phyloP scores from a whole-genome alignment of 2,113 vertebrate genomes.

The Loxodonta africana region DNA sequence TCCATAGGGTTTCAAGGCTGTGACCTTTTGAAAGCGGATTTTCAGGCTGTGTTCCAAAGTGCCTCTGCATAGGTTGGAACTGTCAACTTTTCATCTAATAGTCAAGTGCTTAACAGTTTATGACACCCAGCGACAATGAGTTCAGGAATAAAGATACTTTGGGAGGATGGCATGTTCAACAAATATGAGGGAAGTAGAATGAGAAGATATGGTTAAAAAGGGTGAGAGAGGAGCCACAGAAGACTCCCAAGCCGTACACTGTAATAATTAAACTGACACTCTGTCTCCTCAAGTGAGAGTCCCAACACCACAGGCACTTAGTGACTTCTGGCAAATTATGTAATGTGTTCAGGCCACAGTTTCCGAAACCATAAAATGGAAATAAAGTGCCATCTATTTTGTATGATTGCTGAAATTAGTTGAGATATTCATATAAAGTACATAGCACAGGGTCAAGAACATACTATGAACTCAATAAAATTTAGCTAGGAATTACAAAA shows the following conservation, averaged over 20 bases:
- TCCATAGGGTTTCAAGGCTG: too few relatives aligned
- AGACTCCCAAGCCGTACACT: not conserved
- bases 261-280: too few relatives aligned
- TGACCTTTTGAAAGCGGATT: too few relatives aligned
- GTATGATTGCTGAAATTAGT: not conserved
- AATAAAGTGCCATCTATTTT: not conserved
- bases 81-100: too few relatives aligned
- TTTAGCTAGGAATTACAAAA: not conserved
- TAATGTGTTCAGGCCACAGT: not conserved
- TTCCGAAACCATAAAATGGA: not conserved
- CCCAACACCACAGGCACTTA: not conserved
- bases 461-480: not conserved
- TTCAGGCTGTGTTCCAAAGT: too few relatives aligned
- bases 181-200: not conserved
- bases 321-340: not conserved
- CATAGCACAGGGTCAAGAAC: too few relatives aligned
- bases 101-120: too few relatives aligned
- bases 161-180: not conserved
- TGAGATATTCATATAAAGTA: not conserved
- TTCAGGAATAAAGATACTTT: not conserved
- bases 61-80: too few relatives aligned
- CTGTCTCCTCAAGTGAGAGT: not conserved
- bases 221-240: not conserved
- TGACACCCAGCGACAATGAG: not conserved
- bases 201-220: not conserved